These are phyloP conservation scores for Oophaga sylvatica DNA, from an alignment of 2,797 vertebrate species.

Conservation along the genomic window DNA sequence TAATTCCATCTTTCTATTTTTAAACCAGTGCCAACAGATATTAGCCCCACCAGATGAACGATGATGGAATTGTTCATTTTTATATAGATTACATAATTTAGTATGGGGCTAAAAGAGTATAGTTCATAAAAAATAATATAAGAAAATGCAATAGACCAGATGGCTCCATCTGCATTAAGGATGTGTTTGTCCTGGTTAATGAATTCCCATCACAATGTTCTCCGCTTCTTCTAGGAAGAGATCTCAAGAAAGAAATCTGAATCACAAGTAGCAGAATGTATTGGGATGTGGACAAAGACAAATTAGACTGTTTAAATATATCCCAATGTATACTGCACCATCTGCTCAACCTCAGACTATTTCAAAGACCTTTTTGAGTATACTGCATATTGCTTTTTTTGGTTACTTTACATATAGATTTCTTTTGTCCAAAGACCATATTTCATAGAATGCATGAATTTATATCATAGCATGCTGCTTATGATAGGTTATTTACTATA, in stretches of 20 bases:
- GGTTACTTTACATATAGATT: slow-evolving; percentile 18
- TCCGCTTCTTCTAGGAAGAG: slow-evolving; percentile 41
- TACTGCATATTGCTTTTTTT: background rate
- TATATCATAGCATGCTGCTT: background rate
- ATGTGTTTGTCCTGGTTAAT: slow-evolving; percentile 51
- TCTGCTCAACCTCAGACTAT: slow-evolving; percentile 38
- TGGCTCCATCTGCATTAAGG: slow-evolving; percentile 49
- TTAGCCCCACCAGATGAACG: slow-evolving; percentile 10
- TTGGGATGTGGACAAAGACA: slow-evolving; percentile 44
- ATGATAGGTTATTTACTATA: background rate
- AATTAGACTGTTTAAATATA: slow-evolving; percentile 45
- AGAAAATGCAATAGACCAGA: slow-evolving; percentile 37
- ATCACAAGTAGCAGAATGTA: slow-evolving; percentile 47
- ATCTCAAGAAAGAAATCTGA: slow-evolving; percentile 41
- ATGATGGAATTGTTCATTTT: slow-evolving; percentile 26
- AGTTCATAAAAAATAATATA: slow-evolving; percentile 42
- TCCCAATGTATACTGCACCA: slow-evolving; percentile 38
- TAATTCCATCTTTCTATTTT: background rate
- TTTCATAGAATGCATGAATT: background rate
- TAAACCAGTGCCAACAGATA: background rate
- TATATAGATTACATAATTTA: slow-evolving; percentile 40
- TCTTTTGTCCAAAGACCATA: background rate
- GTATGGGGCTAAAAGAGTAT: slow-evolving; percentile 35
- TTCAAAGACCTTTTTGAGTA: slow-evolving; percentile 20
- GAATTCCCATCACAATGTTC: slow-evolving; percentile 48